Conservation (phyloP, 2,797 vertebrate genomes). For the Cirrhinus molitorella region DNA sequence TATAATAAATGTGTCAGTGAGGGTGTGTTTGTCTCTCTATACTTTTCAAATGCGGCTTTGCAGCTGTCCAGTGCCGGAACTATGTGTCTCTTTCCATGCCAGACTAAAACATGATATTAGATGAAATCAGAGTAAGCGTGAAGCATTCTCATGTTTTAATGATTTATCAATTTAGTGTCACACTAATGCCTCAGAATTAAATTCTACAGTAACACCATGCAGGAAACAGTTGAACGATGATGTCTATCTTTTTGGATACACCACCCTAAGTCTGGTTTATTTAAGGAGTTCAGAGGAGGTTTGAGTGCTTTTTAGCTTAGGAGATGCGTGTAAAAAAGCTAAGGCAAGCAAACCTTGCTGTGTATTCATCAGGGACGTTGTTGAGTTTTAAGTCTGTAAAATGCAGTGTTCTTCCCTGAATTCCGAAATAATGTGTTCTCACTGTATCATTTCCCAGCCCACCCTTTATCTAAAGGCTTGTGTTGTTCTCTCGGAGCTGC, state of each 20-base stretch:
- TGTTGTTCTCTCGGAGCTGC: conserved; percentile 22
- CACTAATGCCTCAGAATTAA: background rate
- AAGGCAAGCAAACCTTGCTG: conserved; percentile 7
- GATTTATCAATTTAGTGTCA: conserved; percentile 4
- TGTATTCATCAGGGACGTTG: conserved; percentile 4
- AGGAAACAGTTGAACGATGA: background rate
- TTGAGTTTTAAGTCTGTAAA: conserved; percentile 1
- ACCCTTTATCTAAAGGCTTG: conserved; percentile 24
- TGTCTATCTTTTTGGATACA: background rate
- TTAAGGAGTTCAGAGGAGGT: background rate
- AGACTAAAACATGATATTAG: background rate
- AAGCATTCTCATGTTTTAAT: conserved; percentile 4
- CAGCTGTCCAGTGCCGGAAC: conserved; percentile 12
- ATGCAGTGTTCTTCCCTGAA: background rate
- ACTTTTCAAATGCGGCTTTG: conserved; percentile 3
- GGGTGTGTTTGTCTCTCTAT: background rate
- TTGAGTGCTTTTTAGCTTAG: background rate
- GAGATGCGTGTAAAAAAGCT: background rate
- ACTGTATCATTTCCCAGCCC: conserved; percentile 33
- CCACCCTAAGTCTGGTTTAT: background rate
- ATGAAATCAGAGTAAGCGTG: background rate
- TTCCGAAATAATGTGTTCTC: conserved; percentile 18
- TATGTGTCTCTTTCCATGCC: background rate
- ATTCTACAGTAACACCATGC: background rate
- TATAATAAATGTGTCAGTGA: conserved; percentile 48